phyloP scores from a whole-genome alignment of 2,113 vertebrate genomes.

The Leptobrachium ailaonicum region DNA sequence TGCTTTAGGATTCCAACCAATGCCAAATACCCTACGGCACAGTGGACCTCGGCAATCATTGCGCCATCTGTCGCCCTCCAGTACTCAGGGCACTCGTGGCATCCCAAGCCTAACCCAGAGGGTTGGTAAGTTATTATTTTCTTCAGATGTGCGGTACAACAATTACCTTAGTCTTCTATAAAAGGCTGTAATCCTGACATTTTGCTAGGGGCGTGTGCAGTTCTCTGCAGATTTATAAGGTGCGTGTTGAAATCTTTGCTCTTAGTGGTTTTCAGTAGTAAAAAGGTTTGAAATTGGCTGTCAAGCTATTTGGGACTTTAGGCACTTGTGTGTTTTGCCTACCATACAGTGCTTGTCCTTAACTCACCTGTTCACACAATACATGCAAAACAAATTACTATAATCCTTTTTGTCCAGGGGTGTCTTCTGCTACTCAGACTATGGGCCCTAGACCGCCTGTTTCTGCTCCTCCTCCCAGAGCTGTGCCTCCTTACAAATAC shows the following conservation, averaged over 20 bases:
- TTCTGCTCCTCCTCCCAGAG: slow-evolving; percentile 77
- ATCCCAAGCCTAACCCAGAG: slow-evolving; percentile 77
- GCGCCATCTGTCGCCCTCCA: slow-evolving; percentile 83
- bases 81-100: slow-evolving; percentile 82
- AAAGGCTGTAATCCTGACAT: no score
- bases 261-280: no score
- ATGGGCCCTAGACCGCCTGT: slow-evolving; percentile 84
- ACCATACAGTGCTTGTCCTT: no score
- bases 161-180: no score
- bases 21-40: slow-evolving; percentile 88
- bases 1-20: slow-evolving; percentile 83
- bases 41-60: slow-evolving; percentile 87
- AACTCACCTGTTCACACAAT: no score
- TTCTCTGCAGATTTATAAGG: no score
- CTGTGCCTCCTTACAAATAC: slow-evolving; percentile 92
- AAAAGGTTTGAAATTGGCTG: no score
- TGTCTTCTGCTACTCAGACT: slow-evolving; percentile 71
- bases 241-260: no score
- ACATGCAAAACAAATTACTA: neutral
- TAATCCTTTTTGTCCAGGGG: slow-evolving; percentile 57
- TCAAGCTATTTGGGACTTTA: no score
- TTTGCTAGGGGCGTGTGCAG: no score
- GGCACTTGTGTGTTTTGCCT: no score
- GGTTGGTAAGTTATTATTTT: slow-evolving; percentile 71
- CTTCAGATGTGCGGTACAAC: no score